Evolutionary conservation across 2,113 vertebrate species (phyloP), one percentile per base, ranked within the genome.

Genomic region (Carassius carassius): DNA sequence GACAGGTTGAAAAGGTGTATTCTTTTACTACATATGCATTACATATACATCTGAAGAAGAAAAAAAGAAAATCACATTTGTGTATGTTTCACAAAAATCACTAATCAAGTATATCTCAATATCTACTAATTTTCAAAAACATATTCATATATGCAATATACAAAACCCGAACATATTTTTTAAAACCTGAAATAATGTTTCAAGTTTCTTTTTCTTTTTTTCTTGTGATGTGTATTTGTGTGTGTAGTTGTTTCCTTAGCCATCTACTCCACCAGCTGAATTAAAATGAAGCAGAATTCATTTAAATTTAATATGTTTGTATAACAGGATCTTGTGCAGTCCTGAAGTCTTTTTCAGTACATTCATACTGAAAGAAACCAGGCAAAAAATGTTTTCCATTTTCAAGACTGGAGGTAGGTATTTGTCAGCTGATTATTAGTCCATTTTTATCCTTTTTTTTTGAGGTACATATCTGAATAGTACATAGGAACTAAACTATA

Each of bases 341-440:
- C 93, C 93, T 95, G 94, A 93, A 87, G 86, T 86, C 89, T 90
- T 92, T 94, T 94, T 91, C 86, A 78, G 86, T 79, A 62, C 35
- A 65, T 92, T 92, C 90, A 93, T 89, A 93, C 88, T 94, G 91
- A 93, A 93, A 94, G 86, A 92, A 94, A 94, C 83, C 91, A 92
- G 84, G 83, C 87, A 86, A 85, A 94, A 47, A 8, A 80, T 78
- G 87, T 94, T 95, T 29, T 41, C 93, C 91, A 56, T 94, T 95
- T 95, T 95, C 91, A 94, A 94, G 93, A 96, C 94, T 95, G 95
- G 97, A 98, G 97, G 97, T 98, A 98, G 97, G 95, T 96, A 91
- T 95, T 96, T 95, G 94, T 96, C 94, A 95, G 94, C 93, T 92
- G 91, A 95, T 96, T 88, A 87, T 90, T 92, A 95, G 93, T 96